Base-by-base conservation (phyloP, 2,113 vertebrate species). In the Brachyhypopomus occidentalis region DNA sequence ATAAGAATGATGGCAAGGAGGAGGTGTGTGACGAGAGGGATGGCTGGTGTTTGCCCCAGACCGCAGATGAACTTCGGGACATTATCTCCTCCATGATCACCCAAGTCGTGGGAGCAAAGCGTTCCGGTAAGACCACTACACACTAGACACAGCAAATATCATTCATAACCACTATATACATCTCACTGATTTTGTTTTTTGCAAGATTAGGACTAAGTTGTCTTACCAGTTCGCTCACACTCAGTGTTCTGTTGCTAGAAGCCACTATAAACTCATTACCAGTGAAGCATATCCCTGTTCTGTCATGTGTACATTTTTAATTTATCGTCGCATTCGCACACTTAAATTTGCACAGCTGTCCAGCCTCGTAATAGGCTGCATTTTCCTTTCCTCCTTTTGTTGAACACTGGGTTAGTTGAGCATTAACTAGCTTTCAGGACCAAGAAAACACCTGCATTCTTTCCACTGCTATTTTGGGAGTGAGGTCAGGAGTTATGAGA, bases 11-110 rank as follows among this genome's bases (percentile, higher is more conserved):
- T 0, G 94, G 93, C 0, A 34, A 74, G 0, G 96, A 98, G 89
- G 77, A 75, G 0, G 67, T 82, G 0, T 99, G 98, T 89, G 94
- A 95, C 0, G 98, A 99, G 85, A 88, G 95, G 5, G 97, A 98
- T 0, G 98, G 98, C 1, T 99, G 98, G 98, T 99, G 97, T 84
- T 88, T 95, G 0, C 79, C 95, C 0, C 96, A 96, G 86, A 99
- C 97, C 0, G 94, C 90, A 0, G 96, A 98, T 8, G 94, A 95
- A 11, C 94, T 99, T 84, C 83, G 97, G 62, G 95, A 99, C 17
- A 88, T 93, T 22, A 98, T 99, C 92, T 97, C 95, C 0, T 84
- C 90, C 73, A 95, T 98, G 96, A 96, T 98, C 86, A 95, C 93
- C 82, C 94, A 96, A 83, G 86, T 95, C n/a, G 91, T 96, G 87